Evolutionary conservation across 2,797 vertebrate genomes (phyloP), one percentile per base, ranked within the genome.

Genomic region (Epinephelus coioides): DNA sequence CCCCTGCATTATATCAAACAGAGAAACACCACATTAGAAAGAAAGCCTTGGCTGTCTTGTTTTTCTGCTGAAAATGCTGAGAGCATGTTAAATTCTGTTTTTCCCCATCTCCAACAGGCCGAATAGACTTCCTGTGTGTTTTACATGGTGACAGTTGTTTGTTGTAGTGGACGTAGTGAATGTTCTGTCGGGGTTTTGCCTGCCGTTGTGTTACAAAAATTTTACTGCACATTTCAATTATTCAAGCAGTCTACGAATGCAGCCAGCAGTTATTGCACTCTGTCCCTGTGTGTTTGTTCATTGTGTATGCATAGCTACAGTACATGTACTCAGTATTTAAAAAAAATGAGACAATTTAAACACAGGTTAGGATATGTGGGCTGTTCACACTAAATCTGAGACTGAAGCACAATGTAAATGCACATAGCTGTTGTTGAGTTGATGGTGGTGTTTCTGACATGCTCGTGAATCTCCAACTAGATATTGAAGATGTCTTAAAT

Each of bases 341-440:
- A 40, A 50, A 68, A 64, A 50, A 74, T 55, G 50, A 66, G 14
- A 53, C 14, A 12, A 23, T 51, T 47, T 40, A 84, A 86, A 86
- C 77, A 88, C 85, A 88, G 79, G 63, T 83, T 43, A 65, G 73
- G 27, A 55, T 50, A 55, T 56, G 78, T 81, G 72, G 77, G 66
- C 67, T 79, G 46, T n/a, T 87, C 70, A 76, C 46, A 59, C 38
- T 56, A 15, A 55, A 60, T 56, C 40, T 74, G 72, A 86, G 70
- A 82, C 63, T 75, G 82, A 88, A 92, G 89, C 90, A 90, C 90
- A 91, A 90, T 81, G 68, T 91, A 73, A 84, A 91, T 79, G 84
- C 88, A 87, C 69, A 62, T 87, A 57, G 25, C 47, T 84, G 65
- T 82, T 75, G 84, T 89, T 53, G 62, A 81, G 76, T 88, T 34